phyloP scores from a whole-genome alignment of 2,797 vertebrate species.

The Galago senegalensis region DNA sequence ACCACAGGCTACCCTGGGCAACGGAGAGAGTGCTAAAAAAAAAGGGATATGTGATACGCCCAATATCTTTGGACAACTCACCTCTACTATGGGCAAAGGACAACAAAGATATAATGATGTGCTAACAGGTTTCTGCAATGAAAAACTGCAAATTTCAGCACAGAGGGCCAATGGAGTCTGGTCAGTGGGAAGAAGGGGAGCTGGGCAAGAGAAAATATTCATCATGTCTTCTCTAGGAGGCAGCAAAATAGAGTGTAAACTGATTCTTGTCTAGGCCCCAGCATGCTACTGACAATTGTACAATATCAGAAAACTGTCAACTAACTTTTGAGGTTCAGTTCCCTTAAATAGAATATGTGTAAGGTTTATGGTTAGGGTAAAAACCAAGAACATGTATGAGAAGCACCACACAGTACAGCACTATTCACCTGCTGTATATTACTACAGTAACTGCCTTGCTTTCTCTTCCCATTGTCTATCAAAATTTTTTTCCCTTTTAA shows the following conservation, averaged over 20 bases:
- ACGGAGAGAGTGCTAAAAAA: neutral
- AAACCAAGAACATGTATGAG: neutral
- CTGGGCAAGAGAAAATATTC: neutral
- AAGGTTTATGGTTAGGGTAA: neutral
- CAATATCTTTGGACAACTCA: neutral
- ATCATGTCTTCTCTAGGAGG: neutral
- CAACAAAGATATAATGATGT: fast-evolving
- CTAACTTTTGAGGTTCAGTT: neutral
- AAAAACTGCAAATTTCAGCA: neutral
- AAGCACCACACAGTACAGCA: neutral
- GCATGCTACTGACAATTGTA: neutral
- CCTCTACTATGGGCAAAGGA: neutral
- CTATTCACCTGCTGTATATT: no score
- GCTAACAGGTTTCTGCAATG: neutral
- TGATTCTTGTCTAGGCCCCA: neutral
- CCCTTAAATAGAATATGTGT: no score
- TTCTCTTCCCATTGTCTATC: neutral
- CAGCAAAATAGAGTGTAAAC: fast-evolving
- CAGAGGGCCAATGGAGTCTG: neutral
- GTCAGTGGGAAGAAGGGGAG: neutral
- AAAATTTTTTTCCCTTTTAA: neutral
- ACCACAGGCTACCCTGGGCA: neutral
- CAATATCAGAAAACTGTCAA: neutral
- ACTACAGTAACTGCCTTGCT: neutral
- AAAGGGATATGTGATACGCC: neutral